Conservation (phyloP, 2,113 vertebrate genomes). For the Microcebus jonahi region DNA sequence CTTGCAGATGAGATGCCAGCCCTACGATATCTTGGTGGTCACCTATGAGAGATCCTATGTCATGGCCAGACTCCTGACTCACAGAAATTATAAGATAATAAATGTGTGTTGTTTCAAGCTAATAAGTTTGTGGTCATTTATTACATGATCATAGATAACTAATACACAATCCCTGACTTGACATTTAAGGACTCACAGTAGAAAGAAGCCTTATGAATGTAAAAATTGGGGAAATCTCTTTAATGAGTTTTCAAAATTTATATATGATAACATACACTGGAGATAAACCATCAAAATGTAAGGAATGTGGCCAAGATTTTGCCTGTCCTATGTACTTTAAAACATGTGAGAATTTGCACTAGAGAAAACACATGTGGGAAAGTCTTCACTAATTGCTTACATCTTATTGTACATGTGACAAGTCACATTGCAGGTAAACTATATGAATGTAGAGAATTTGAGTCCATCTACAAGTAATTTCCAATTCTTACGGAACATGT, state of each 20-base stretch:
- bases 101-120: not conserved
- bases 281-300: not conserved
- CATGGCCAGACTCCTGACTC: not conserved
- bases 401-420: not conserved
- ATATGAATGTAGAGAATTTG: not conserved
- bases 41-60: not conserved
- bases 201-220: not conserved
- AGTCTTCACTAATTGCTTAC: not conserved
- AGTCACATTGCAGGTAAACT: not conserved
- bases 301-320: not conserved
- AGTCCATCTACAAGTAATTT: not conserved
- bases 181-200: not conserved
- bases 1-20: not conserved
- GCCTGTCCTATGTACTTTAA: not conserved
- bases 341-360: not conserved
- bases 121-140: not conserved
- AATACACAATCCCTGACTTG: not conserved
- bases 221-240: not conserved
- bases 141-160: not conserved
- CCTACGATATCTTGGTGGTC: not conserved
- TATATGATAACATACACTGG: not conserved
- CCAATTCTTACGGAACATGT: not conserved
- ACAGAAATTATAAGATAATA: not conserved
- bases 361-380: not conserved
- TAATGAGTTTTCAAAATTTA: constrained; percentile 11